phyloP scores from a whole-genome alignment of 2,113 vertebrate species.

The Oxyura jamaicensis region DNA sequence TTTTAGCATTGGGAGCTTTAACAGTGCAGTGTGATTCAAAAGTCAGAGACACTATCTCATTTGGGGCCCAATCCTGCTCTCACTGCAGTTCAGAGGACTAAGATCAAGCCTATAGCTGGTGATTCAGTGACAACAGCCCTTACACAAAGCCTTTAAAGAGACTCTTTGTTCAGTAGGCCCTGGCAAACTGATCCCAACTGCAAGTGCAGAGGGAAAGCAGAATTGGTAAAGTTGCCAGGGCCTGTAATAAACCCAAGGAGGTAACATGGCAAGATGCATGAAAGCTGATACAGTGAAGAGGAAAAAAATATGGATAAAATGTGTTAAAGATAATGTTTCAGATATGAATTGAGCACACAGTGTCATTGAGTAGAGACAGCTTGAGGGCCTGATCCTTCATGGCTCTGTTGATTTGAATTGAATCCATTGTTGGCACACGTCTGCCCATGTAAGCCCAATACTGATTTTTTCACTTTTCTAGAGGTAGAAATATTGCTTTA shows the following conservation, averaged over 20 bases:
- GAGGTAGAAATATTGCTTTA: not conserved
- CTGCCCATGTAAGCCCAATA: not conserved
- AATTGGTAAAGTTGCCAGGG: not conserved
- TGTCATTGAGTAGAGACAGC: not conserved
- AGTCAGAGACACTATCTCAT: constrained; percentile 61
- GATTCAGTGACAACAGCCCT: constrained; percentile 23
- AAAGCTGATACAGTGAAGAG: not conserved
- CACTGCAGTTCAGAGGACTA: not conserved
- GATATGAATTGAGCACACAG: rapidly evolving
- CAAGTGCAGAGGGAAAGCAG: not conserved
- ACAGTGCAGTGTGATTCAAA: constrained; percentile 1
- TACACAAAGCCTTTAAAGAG: constrained; percentile 43
- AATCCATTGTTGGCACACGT: not conserved
- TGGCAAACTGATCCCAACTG: not conserved
- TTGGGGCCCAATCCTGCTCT: constrained; percentile 11
- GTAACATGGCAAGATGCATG: not conserved
- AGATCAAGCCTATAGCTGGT: constrained; percentile 18
- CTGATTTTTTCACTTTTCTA: not conserved
- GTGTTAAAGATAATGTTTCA: not conserved
- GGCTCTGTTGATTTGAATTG: not conserved
- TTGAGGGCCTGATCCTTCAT: not conserved
- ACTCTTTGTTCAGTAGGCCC: not conserved
- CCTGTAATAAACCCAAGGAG: not conserved
- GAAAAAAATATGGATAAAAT: not conserved
- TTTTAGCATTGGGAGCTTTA: constrained; percentile 40